These are phyloP conservation scores for Hepsetus odoe DNA, from an alignment of 2,113 vertebrate species.

Conservation along the genomic window DNA sequence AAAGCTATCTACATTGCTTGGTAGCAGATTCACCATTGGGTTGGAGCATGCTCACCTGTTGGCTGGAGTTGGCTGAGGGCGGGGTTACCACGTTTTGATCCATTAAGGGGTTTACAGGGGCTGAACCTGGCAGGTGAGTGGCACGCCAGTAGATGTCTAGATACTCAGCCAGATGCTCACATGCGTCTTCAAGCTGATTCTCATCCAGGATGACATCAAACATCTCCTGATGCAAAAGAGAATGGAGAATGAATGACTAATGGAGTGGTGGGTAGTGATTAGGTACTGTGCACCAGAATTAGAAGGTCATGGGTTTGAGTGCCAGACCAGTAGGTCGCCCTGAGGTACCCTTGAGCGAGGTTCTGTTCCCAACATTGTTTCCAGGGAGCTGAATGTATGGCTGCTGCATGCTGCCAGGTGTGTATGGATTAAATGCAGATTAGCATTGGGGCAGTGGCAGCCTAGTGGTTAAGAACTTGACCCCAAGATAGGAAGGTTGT, in stretches of 20 bases:
- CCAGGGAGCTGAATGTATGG: no score
- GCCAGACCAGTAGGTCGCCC: no score
- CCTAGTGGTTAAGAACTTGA: no score
- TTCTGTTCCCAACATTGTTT: no score
- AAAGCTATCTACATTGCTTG: no score
- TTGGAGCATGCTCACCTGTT: slow-evolving; percentile 78
- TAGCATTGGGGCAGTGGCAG: no score
- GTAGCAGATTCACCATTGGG: neutral
- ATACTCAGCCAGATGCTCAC: slow-evolving; percentile 93
- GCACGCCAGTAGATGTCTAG: slow-evolving; percentile 95
- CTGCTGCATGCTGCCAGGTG: no score
- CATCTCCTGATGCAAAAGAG: slow-evolving; percentile 80
- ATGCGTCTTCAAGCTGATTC: slow-evolving; percentile 95
- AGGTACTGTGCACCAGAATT: neutral
- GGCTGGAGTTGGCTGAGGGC: slow-evolving; percentile 86
- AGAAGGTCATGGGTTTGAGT: no score
- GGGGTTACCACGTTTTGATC: slow-evolving; percentile 83
- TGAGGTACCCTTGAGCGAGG: no score
- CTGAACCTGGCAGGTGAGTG: slow-evolving; percentile 85
- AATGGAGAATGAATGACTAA: neutral
- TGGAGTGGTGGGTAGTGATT: neutral
- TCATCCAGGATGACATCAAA: slow-evolving; percentile 96
- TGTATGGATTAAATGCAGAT: no score
- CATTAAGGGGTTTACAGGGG: slow-evolving; percentile 77
- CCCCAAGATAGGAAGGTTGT: no score